Percentiles rank a stretch among this genome's conserved stretches.
Evolutionary conservation across 2,797 vertebrate species (phyloP).

Genomic region (Sebastes nivosus): DNA sequence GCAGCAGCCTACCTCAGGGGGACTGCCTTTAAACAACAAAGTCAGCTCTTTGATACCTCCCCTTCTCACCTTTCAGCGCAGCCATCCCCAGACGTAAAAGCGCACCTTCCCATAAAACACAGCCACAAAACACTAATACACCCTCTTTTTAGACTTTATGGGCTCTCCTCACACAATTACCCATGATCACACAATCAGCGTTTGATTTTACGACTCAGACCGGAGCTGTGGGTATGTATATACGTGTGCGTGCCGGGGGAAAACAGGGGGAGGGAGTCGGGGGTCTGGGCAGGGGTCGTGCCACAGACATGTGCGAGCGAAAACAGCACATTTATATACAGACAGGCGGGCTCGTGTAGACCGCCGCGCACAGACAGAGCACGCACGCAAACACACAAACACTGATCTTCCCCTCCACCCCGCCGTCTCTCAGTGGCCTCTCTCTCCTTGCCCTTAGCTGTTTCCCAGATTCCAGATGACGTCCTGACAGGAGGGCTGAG

Average conservation of each 20-base stretch:
- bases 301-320: constrained; percentile 28
- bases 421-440: constrained; percentile 50
- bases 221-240: constrained; percentile 22
- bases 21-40: constrained; percentile 77
- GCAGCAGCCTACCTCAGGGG: constrained; percentile 69
- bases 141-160: constrained; percentile 75
- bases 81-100: constrained; percentile 69
- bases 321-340: constrained; percentile 33
- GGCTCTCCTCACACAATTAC: constrained; percentile 77
- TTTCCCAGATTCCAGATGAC: constrained; percentile 82
- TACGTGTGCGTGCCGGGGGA: not conserved
- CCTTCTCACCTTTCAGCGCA: constrained; percentile 77
- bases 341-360: constrained; percentile 2
- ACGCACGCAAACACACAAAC: constrained; percentile 39
- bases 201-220: constrained; percentile 75
- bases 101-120: constrained; percentile 77
- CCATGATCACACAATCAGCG: constrained; percentile 81
- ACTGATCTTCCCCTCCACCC: constrained; percentile 20
- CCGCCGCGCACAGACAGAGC: not conserved
- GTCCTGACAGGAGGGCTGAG: constrained; percentile 81
- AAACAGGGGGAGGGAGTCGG: not conserved
- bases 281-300: constrained; percentile 24
- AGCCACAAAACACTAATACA: constrained; percentile 76
- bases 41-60: constrained; percentile 78
- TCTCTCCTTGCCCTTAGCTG: constrained; percentile 77